Evolutionary conservation across 2,113 vertebrate genomes (phyloP), one percentile per base, ranked within the genome.

Genomic region (Hylia prasina): DNA sequence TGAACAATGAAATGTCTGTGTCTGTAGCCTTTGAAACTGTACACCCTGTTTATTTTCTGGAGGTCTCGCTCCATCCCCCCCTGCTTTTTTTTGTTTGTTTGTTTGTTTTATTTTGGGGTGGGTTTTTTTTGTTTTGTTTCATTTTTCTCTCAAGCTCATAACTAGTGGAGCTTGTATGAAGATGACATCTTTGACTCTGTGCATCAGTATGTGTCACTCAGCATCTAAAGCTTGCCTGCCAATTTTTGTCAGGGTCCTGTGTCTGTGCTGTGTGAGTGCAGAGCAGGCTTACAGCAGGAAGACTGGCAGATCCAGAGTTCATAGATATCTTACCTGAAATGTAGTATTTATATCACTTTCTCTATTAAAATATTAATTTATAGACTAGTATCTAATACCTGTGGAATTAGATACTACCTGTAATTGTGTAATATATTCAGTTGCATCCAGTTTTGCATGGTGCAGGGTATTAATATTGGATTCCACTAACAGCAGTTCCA

Each of bases 1-100:
- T 97, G 98, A 99, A 99, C 99, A 99, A 99, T 99, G 99, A 99
- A 99, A 99, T 99, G 99, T 98, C 98, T 99, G 98, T 99, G 98
- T 98, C 99, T 98, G 98, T 98, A 97, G 98, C 98, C 99, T 99
- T 99, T 99, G 99, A 99, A 99, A 99, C 98, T 94, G 97, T 98
- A 99, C 98, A 98, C 98, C 98, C 98, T 98, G 98, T 98, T 98
- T 98, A 98, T 98, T 98, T 98, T 98, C 97, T 98, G 97, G 98
- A 98, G 99, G 98, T 98, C 98, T 98, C 58, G 61, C 97, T 98
- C 96, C 25, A 51, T 94, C 91, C 47, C 54, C 37, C 24, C n/a
- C 8, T 31, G 16, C 28, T 13, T 53, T 48, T 72, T 37, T 37
- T 13, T 30, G 39, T 40, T 40, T 40, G 39, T 37, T 37, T 31